Percentiles rank a stretch among this genome's conserved stretches.
Evolutionary conservation across 2,797 vertebrate species (phyloP).

Genomic region (Oceanodroma leucorhoa): DNA sequence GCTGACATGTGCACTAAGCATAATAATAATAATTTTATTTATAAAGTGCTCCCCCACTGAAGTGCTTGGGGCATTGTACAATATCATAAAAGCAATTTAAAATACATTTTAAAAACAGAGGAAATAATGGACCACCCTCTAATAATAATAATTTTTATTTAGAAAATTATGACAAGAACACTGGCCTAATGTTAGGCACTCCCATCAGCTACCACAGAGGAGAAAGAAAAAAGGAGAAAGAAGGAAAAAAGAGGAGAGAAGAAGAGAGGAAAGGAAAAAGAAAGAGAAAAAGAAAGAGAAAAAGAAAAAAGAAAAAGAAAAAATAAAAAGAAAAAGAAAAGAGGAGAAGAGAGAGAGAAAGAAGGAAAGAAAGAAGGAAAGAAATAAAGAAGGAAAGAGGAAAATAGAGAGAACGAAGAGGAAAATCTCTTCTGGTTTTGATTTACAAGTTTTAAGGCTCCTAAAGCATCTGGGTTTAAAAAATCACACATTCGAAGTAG

Average conservation of each 20-base stretch:
- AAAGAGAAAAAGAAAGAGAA: fast-evolving
- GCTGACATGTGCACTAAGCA: constrained; percentile 58
- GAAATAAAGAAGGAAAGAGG: fast-evolving
- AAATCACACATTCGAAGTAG: background rate
- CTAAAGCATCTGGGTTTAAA: constrained; percentile 8
- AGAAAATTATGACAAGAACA: constrained; percentile 10
- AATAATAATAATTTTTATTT: constrained; percentile 42
- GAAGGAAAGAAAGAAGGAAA: fast-evolving
- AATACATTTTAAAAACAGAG: constrained; percentile 44
- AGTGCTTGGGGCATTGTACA: constrained; percentile 26
- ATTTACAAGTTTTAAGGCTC: background rate
- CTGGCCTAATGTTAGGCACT: background rate
- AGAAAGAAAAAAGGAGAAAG: background rate
- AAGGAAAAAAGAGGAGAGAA: background rate
- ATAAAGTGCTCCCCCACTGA: constrained; percentile 28
- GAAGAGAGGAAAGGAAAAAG: background rate
- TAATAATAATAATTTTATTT: constrained; percentile 64
- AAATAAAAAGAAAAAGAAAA: fast-evolving
- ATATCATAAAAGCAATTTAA: constrained; percentile 44
- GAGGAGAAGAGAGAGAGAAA: fast-evolving
- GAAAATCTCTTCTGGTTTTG: background rate
- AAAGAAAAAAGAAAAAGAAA: fast-evolving
- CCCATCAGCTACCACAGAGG: background rate
- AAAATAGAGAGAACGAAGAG: fast-evolving
- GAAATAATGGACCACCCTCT: constrained; percentile 24